Base-by-base conservation (phyloP, 2,797 vertebrate species). In the Chrosomus eos region DNA sequence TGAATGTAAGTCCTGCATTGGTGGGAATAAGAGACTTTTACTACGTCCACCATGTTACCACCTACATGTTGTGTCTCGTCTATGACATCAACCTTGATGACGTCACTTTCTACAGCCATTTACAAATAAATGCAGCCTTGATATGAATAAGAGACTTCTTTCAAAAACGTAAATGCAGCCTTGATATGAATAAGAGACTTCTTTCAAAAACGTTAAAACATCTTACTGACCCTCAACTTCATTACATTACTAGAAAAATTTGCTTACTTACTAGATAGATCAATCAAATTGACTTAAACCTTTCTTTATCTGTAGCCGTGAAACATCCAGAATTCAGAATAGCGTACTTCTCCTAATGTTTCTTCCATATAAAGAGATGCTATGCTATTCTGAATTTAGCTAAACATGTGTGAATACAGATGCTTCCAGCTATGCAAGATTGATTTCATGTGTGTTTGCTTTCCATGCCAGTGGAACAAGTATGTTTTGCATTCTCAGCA, bases 371-470 rank as follows among this genome's bases (percentile, higher is more conserved):
- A 38, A 75, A 55, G 21, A 40, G 60, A 76, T n/a, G 36, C 74
- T 60, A 40, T 40, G 33, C 14, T 18, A 18, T 77, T 77, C 74
- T 60, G 74, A 26, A 60, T 60, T 26, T 26, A 77, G 33, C 74
- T 7, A 8, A 53, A 62, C 58, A 16, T 58, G 55, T 77, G n/a
- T 77, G 75, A 77, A 62, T 55, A n/a, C 75, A 7, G 75, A 60
- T 13, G 16, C 55, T 28, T 26, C n/a, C 74, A 60, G 74, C 55
- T 19, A 28, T 77, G 55, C n/a, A 19, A 60, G 33, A 60, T 19
- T 83, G 60, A 75, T 83, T 75, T 83, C 81, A 67, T 62, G 31
- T 38, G 58, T 66, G 64, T 38, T 82, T 83, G 33, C 74, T 40
- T 40, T 76, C 33, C 33, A 40, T 60, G 55, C 28, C 55, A 77